Evolutionary conservation across 2,113 vertebrate genomes (phyloP).

Genomic region (Euleptes europaea): DNA sequence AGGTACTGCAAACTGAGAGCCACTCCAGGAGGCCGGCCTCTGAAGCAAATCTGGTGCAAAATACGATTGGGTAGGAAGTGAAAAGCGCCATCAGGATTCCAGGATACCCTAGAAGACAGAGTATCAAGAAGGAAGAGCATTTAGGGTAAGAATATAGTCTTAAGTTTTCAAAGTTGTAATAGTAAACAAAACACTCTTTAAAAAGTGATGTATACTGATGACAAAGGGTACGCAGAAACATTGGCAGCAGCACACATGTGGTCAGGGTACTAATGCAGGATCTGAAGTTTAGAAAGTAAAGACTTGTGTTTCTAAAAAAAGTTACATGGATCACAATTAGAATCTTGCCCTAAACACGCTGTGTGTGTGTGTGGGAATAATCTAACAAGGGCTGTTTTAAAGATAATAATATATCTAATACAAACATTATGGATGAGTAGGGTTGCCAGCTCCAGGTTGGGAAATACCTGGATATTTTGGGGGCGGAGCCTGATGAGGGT

Average conservation of each 20-base stretch:
- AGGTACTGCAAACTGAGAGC: background rate
- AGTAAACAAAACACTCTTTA: background rate
- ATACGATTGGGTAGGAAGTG: background rate
- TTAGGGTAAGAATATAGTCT: fast-evolving
- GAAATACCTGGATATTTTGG: too few species aligned
- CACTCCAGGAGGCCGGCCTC: background rate
- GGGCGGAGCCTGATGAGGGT: too few species aligned
- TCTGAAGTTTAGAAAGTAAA: background rate
- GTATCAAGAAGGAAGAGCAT: background rate
- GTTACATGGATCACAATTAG: background rate
- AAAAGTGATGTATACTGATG: background rate
- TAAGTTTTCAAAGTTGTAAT: fast-evolving
- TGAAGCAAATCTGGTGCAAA: background rate
- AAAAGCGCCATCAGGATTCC: background rate
- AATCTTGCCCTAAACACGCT: background rate
- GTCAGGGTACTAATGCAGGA: fast-evolving
- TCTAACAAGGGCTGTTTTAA: background rate
- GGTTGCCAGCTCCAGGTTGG: too few species aligned
- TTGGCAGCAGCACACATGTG: background rate
- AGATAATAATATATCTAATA: background rate
- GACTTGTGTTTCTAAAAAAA: background rate
- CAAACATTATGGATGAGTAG: background rate
- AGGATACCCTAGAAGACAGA: background rate
- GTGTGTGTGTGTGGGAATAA: background rate
- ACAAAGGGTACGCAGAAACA: background rate